Conservation (phyloP, 2,888 invertebrate genomes). For the Trypoxylon attenuatum region DNA sequence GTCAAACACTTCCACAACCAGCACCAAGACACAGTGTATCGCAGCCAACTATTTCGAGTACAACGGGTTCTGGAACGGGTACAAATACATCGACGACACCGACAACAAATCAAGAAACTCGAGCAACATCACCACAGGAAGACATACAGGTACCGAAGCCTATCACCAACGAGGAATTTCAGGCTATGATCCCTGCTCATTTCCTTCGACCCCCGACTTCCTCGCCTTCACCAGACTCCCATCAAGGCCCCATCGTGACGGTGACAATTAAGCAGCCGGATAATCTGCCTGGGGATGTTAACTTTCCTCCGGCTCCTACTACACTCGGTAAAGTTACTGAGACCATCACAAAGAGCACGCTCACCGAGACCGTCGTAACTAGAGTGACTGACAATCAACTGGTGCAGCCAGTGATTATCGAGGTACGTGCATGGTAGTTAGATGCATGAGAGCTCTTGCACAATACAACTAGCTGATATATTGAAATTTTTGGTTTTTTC, state of each 20-base stretch:
- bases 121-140: slow-evolving; percentile 71
- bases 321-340: slow-evolving; percentile 92
- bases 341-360: slow-evolving; percentile 96
- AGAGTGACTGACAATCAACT: slow-evolving; percentile 94
- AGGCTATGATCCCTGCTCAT: slow-evolving; percentile 95
- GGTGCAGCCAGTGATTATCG: slow-evolving; percentile 89
- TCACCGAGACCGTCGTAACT: slow-evolving; percentile 96
- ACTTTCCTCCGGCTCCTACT: slow-evolving; percentile 88
- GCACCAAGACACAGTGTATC: slow-evolving; percentile 63
- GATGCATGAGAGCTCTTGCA: slow-evolving; percentile 40
- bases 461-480: slow-evolving; percentile 5
- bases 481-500: neutral
- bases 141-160: slow-evolving; percentile 84
- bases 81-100: slow-evolving; percentile 24
- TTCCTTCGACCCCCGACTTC: slow-evolving; percentile 80
- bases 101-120: slow-evolving; percentile 43
- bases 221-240: slow-evolving; percentile 73
- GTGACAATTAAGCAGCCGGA: slow-evolving; percentile 88
- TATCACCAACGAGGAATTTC: slow-evolving; percentile 95
- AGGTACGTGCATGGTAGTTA: slow-evolving; percentile 80
- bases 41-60: slow-evolving; percentile 43
- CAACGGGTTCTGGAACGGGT: slow-evolving; percentile 23
- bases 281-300: slow-evolving; percentile 80
- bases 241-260: slow-evolving; percentile 80
- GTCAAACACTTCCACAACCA: slow-evolving; percentile 61